Evolutionary conservation across 1,140 invertebrate species (phyloP), one percentile per base, ranked within the genome.

Genomic region (Tetranychus urticae): DNA sequence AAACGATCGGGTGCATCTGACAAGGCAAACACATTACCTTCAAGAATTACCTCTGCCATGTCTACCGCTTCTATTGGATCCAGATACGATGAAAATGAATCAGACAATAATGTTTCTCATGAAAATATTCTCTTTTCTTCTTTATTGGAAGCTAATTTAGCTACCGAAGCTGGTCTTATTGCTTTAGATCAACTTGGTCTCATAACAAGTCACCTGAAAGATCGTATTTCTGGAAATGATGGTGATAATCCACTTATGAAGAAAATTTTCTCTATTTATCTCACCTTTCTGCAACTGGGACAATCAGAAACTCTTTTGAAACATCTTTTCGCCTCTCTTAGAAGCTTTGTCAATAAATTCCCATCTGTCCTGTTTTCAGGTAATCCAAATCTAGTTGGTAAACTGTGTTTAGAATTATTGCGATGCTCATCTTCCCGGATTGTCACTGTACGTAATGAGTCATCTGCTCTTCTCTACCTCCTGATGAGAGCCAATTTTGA

Each of bases 401-500:
- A 82, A 64, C 77, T 91, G 55, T 89, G 88, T 67, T 86, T 75
- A 79, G 85, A 81, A 84, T 56, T 88, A 60, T 73, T 88, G 13
- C 79, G 80, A 66, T 83, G 83, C 66, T 88, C 85, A 69, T 85
- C 84, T 67, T 86, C 84, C 70, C 80, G 84, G 57, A 74, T 88
- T 62, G 80, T 81, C 61, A 81, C 79, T 56, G 79, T 88, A 45
- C 78, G 89, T 39, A 84, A 88, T 67, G 88, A 92, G 71, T 85
- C 88, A 1, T 88, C 87, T 68, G 87, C 87, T 60, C 80, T 90
- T 8, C 74, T 93, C 1, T 93, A 93, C 74, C 74, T 91, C 46
- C 76, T 93, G 33, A 90, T 93, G 87, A 78, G 88, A 63, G 86
- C 84, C 68, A 93, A 92, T 74, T 92, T 88, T 75, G 86, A 92